Conservation (phyloP, 2,113 vertebrate genomes). For the Clarias gariepinus region DNA sequence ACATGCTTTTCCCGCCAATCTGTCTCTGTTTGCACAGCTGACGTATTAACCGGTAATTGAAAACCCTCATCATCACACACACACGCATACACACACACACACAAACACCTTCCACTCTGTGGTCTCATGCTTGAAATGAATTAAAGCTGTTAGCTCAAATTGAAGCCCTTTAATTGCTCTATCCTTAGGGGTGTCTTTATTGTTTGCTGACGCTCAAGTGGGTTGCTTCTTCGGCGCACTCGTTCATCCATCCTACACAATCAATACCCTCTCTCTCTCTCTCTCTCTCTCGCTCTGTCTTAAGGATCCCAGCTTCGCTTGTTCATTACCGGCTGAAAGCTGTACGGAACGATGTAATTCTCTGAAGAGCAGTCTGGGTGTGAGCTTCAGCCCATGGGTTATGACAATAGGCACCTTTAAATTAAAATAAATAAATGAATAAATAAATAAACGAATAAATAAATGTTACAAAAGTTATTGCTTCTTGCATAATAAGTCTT, state of each 20-base stretch:
- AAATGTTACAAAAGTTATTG: not conserved
- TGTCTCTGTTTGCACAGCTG: not conserved
- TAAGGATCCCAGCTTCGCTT: not conserved
- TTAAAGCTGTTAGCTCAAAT: slow-evolving; percentile 50
- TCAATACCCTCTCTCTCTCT: slow-evolving; percentile 38
- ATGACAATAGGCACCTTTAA: not conserved
- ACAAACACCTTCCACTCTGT: slow-evolving; percentile 29
- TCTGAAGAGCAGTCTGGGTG: not conserved
- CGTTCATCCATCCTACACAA: slow-evolving; percentile 44
- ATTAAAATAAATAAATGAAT: not conserved
- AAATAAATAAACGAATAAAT: not conserved
- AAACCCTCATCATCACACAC: slow-evolving; percentile 34
- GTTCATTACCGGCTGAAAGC: slow-evolving; percentile 28
- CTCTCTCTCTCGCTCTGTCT: not conserved
- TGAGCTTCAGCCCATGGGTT: not conserved
- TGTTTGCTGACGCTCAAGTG: slow-evolving; percentile 48
- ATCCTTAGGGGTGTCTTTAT: slow-evolving; percentile 48
- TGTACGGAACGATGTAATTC: not conserved
- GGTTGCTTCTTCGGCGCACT: slow-evolving; percentile 18
- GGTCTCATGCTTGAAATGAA: slow-evolving; percentile 53
- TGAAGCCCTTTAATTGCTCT: slow-evolving; percentile 54
- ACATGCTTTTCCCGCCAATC: not conserved
- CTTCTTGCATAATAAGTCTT: not conserved
- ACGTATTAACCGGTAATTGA: slow-evolving; percentile 39
- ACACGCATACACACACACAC: not conserved